Percentiles rank a stretch among this genome's conserved stretches.
phyloP scores from a whole-genome alignment of 1,140 invertebrate species.

The Andricus grossulariae region DNA sequence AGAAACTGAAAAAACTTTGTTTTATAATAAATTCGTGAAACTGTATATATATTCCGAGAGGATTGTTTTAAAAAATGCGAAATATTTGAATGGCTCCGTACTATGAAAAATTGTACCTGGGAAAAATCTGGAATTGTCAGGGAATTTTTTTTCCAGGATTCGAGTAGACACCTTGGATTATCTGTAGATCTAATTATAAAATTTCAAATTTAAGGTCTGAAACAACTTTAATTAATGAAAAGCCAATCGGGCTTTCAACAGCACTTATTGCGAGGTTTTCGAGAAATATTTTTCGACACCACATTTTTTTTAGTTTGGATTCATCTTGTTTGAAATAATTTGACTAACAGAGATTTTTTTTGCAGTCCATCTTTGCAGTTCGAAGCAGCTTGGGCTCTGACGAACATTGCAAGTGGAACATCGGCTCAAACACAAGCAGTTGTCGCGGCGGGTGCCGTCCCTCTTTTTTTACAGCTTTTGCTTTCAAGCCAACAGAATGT shows the following conservation, averaged over 20 bases:
- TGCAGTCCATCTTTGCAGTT: conserved; percentile 94
- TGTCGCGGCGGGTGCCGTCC: conserved; percentile 95
- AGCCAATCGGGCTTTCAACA: too few relatives aligned
- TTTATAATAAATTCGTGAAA: too few relatives aligned
- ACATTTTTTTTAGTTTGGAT: conserved; percentile 29
- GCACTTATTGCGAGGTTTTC: not conserved
- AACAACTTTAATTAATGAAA: too few relatives aligned
- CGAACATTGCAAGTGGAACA: conserved; percentile 99
- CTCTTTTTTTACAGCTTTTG: conserved; percentile 93
- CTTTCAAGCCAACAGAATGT: conserved; percentile 97
- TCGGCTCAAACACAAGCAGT: conserved; percentile 97
- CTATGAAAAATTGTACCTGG: too few relatives aligned
- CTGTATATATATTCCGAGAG: too few relatives aligned
- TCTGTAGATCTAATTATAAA: not conserved
- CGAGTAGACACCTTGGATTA: too few relatives aligned
- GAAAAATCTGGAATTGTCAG: too few relatives aligned
- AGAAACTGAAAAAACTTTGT: too few relatives aligned
- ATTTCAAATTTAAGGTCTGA: not conserved
- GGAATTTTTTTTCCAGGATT: too few relatives aligned
- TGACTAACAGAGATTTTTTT: conserved; percentile 43
- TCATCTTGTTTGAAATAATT: not conserved
- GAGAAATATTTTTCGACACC: too few relatives aligned
- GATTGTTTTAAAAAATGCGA: too few relatives aligned
- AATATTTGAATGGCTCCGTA: too few relatives aligned
- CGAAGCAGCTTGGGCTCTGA: conserved; percentile 99